phyloP scores from a whole-genome alignment of 2,113 vertebrate genomes.

The Myotis yumanensis region DNA sequence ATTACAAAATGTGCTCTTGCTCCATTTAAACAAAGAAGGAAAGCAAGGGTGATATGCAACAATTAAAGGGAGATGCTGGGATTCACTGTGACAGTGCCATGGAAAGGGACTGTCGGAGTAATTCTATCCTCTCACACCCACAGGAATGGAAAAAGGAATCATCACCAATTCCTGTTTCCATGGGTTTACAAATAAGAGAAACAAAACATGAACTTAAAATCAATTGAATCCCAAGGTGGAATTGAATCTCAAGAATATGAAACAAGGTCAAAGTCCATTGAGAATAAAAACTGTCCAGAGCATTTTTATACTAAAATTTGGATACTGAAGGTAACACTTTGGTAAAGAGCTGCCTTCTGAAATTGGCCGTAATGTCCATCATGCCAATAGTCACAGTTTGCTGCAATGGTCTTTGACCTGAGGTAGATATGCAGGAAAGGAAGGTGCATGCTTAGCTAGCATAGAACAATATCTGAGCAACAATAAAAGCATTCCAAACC shows the following conservation, averaged over 20 bases:
- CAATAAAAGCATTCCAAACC: constrained; percentile 63
- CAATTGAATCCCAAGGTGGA: constrained; percentile 7
- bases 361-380: neutral
- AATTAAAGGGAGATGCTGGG: neutral
- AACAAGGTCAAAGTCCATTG: constrained; percentile 68
- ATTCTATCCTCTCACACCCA: neutral
- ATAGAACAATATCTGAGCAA: constrained; percentile 50
- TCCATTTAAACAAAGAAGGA: constrained; percentile 41
- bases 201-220: constrained; percentile 57
- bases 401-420: constrained; percentile 73
- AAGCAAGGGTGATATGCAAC: neutral
- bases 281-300: constrained; percentile 2
- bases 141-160: constrained; percentile 56
- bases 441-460: constrained; percentile 64
- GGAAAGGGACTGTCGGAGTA: neutral
- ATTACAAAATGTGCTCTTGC: constrained; percentile 17
- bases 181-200: constrained; percentile 22
- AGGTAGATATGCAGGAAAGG: constrained; percentile 23
- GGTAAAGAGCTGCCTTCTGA: neutral
- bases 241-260: constrained; percentile 17
- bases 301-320: constrained; percentile 47
- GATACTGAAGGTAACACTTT: neutral
- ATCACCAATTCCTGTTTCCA: constrained; percentile 31
- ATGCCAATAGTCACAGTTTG: neutral
- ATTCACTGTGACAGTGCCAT: neutral